These are phyloP conservation scores for Cantharis nigra DNA, from an alignment of 2,888 invertebrate genomes.

Conservation along the genomic window DNA sequence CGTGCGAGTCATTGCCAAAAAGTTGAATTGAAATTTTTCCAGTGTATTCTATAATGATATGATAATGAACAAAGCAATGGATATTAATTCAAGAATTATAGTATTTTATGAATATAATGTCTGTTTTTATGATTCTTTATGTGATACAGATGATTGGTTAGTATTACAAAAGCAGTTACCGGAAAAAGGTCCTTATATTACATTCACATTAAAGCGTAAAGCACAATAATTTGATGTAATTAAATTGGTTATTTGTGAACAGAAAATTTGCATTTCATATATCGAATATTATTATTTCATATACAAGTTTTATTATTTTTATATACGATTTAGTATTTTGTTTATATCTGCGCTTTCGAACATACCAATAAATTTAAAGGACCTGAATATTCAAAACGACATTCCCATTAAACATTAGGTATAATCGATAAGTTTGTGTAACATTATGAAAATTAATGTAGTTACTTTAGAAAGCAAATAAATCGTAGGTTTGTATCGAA, in stretches of 20 bases:
- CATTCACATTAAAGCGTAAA: constrained; percentile 2
- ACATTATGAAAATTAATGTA: background rate
- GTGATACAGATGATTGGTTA: constrained; percentile 58
- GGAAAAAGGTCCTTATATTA: constrained; percentile 40
- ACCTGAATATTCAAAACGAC: background rate
- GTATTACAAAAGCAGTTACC: constrained; percentile 44
- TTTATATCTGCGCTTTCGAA: background rate
- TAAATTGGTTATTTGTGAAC: constrained; percentile 52
- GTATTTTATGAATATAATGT: constrained; percentile 56
- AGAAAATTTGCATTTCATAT: constrained; percentile 44
- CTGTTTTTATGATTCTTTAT: constrained; percentile 57
- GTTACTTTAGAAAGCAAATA: background rate
- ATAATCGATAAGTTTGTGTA: background rate
- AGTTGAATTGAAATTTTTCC: constrained; percentile 12
- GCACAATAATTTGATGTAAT: constrained; percentile 37
- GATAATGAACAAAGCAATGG: constrained; percentile 50
- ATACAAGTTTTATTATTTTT: background rate
- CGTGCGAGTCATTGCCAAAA: background rate
- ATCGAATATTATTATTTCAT: constrained; percentile 16
- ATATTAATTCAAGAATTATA: constrained; percentile 55
- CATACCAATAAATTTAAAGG: background rate
- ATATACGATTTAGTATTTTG: background rate
- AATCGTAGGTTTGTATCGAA: constrained; percentile 22
- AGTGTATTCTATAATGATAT: constrained; percentile 45
- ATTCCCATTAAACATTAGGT: background rate